Base-by-base conservation (phyloP, 2,113 vertebrate genomes). In the Menidia beryllina region DNA sequence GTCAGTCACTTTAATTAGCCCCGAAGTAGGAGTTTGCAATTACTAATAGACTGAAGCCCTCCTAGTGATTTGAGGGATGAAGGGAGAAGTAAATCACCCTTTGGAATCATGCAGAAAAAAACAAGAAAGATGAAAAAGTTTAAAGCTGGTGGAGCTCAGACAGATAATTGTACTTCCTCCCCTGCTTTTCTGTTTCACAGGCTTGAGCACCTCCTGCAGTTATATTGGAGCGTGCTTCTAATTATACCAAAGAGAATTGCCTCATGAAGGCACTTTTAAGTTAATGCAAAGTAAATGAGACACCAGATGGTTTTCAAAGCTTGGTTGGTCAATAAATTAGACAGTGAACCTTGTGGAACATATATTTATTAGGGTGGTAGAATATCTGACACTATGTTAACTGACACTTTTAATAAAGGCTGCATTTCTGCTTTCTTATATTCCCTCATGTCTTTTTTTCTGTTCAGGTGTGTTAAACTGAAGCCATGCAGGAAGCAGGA, bases 1-100 rank as follows among this genome's bases (percentile, higher is more conserved):
- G 93, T 96, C 94, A 91, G 91, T 96, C 95, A 95, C 94, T 98
- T 98, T 98, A 99, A 99, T 99, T 98, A 99, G 96, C 95, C 96
- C 95, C 91, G 95, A 92, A 96, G 95, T 96, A 89, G 95, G 94
- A 95, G 94, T 93, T 95, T 95, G 94, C 94, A 94, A 95, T 95
- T 96, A 95, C 95, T 96, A 96, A 95, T 95, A 95, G 96, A 96
- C 94, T 92, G 92, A 85, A 89, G 92, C 94, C 94, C 94, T 96
- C 94, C 96, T 94, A 93, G 94, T 96, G 95, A 96, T 94, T 95
- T 95, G 90, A 94, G 88, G 90, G 93, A 94, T 94, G 93, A 94
- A 87, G 91, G 92, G 91, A 70, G 92, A 95, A 95, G 94, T 85
- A 91, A 92, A 93, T 91, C 87, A 72, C 70, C 79, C 76, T 91